phyloP scores from a whole-genome alignment of 1,140 invertebrate genomes.

The Diuraphis noxia region DNA sequence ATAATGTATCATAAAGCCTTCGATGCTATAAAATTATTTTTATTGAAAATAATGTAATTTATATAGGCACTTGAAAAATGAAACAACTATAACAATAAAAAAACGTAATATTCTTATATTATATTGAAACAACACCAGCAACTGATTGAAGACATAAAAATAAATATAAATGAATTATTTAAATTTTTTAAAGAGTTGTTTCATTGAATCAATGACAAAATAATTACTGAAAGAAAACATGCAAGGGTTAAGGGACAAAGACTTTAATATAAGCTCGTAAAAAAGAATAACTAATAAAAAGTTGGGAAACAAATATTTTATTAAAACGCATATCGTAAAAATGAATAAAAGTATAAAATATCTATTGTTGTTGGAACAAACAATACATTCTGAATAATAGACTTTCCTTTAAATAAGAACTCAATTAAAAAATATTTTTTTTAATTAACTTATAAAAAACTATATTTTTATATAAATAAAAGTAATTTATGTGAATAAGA shows the following conservation, averaged over 20 bases:
- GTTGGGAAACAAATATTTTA: constrained; percentile 21
- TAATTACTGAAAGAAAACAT: neutral
- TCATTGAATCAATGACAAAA: neutral
- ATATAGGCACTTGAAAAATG: neutral
- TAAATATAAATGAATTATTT: neutral
- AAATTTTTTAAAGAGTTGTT: neutral
- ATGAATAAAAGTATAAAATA: neutral
- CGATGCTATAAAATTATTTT: neutral
- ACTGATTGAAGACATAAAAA: neutral
- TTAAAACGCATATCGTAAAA: neutral
- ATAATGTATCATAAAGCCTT: neutral
- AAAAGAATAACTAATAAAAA: neutral
- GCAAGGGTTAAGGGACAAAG: neutral
- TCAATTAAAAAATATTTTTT: neutral
- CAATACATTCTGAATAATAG: neutral
- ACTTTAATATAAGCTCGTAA: neutral
- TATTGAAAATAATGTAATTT: neutral
- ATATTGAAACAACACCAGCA: neutral
- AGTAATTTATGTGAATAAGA: neutral
- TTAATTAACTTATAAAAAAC: neutral
- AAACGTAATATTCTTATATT: neutral
- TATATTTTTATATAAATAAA: neutral
- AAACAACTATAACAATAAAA: neutral
- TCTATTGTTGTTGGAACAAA: neutral
- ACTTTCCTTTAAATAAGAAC: neutral